Evolutionary conservation across 2,797 vertebrate genomes (phyloP), one percentile per base, ranked within the genome.

Genomic region (Sebastolobus altivelis): DNA sequence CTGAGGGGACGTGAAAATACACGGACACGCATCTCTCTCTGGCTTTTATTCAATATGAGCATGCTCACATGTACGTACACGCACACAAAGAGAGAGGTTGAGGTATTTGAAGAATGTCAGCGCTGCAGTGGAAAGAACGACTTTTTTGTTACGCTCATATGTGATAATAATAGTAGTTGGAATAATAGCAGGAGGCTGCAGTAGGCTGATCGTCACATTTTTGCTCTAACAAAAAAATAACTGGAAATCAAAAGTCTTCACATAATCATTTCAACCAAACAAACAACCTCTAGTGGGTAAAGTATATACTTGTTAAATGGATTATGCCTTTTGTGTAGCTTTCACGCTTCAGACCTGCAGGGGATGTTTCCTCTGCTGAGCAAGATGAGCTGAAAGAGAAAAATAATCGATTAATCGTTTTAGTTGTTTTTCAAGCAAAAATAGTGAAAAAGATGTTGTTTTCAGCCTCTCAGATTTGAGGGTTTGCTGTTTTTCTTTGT

Each of bases 71-170:
- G 80, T 80, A 71, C 1, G 14, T 43, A 83, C 81, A 40, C 61
- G n/a, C 67, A 27, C 3, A 31, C 75, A 80, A 46, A 52, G 1
- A 46, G 33, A 62, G 71, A 74, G 25, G 58, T 38, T 33, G 52
- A 83, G 65, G 85, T 82, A 93, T 94, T 88, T 90, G 22, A 92
- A 79, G 87, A 93, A 94, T 92, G 85, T 75, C 40, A 1, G 46
- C 9, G 67, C 49, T 76, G 68, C 81, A 78, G 71, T 73, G 77
- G 72, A 87, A 77, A 80, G n/a, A 77, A 43, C 6, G 37, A 18
- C 20, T 80, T 63, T 76, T 54, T 74, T 14, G 59, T 55, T n/a
- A 18, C 13, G 8, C 82, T 83, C 1, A 61, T 60, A 49, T 52
- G 13, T 46, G 25, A 69, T 77, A n/a, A 70, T 54, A 18, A 46